Evolutionary conservation across 2,797 vertebrate species (phyloP), one percentile per base, ranked within the genome.

Genomic region (Molossus alvarezi): DNA sequence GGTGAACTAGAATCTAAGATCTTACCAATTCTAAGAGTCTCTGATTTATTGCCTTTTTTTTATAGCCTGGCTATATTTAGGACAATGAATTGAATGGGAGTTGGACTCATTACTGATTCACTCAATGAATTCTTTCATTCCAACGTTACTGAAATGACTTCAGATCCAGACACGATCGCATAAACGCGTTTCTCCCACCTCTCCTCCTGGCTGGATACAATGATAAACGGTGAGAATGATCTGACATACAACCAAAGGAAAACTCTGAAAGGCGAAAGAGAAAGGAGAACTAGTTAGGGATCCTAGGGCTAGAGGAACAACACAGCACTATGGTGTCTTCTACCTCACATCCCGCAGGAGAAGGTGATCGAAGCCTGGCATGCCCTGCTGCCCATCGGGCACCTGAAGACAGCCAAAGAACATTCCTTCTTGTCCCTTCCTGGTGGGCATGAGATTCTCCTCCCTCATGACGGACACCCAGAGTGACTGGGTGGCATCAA

Each of bases 181-280:
- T 27, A 76, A 84, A 27, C 1, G 14, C 0, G 0, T 64, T 60
- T 33, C 9, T 92, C 7, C 23, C 17, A 17, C 65, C 55, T 77
- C 37, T 73, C 53, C 15, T 77, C 72, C 33, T 25, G 55, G 25
- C 21, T 75, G 33, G 41, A 12, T 41, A n/a, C 20, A 73, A 58
- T 71, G 48, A 86, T 65, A 53, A 88, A 71, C 37, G 85, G 62
- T 91, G 71, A 64, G 88, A 95, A 88, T 37, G 33, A 82, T 18
- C 29, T 15, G 72, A 64, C 29, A 69, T 13, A 3, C 48, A 57
- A 18, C 18, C 41, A 62, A 33, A 88, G 37, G 72, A 72, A 57
- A 71, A 72, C 6, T 37, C 55, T 76, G 55, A 77, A 58, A 62
- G 15, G 2, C 2, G 8, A 33, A 48, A 80, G 33, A 72, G 60